Conservation (phyloP, 2,888 invertebrate genomes). For the Fissipunctia ypsillon region DNA sequence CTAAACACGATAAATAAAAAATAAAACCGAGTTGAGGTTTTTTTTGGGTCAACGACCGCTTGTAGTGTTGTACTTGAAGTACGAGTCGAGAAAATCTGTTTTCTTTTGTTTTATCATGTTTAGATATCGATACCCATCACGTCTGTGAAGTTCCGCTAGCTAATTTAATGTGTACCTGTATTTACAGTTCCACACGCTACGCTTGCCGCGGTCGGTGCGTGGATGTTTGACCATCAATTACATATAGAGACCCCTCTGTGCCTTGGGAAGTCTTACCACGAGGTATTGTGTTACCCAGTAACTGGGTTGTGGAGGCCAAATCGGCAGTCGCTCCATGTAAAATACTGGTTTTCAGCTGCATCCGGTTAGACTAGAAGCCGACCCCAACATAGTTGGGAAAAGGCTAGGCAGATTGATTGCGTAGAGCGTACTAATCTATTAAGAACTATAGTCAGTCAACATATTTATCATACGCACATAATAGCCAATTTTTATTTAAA, state of each 20-base stretch:
- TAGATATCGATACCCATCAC: too few species aligned
- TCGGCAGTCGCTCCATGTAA: background rate
- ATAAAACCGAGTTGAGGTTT: too few species aligned
- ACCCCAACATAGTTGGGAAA: background rate
- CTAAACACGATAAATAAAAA: too few species aligned
- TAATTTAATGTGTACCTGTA: background rate
- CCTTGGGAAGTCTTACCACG: background rate
- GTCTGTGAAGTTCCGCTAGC: too few species aligned
- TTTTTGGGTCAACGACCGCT: too few species aligned
- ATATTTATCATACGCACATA: background rate
- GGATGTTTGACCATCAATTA: background rate
- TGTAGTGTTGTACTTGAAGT: too few species aligned
- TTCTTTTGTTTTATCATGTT: too few species aligned
- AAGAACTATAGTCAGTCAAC: conserved; percentile 28
- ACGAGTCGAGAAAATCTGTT: too few species aligned
- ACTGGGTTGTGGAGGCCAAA: background rate
- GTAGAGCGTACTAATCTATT: background rate
- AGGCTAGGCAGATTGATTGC: background rate
- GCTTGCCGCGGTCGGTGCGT: background rate
- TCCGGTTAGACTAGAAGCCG: background rate
- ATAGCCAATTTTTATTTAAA: background rate
- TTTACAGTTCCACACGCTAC: background rate
- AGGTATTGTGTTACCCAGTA: background rate
- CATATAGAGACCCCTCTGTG: too few species aligned
- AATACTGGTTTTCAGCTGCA: background rate